These are phyloP conservation scores for Muscicapa adusta DNA, from an alignment of 2,113 vertebrate species.

Conservation along the genomic window DNA sequence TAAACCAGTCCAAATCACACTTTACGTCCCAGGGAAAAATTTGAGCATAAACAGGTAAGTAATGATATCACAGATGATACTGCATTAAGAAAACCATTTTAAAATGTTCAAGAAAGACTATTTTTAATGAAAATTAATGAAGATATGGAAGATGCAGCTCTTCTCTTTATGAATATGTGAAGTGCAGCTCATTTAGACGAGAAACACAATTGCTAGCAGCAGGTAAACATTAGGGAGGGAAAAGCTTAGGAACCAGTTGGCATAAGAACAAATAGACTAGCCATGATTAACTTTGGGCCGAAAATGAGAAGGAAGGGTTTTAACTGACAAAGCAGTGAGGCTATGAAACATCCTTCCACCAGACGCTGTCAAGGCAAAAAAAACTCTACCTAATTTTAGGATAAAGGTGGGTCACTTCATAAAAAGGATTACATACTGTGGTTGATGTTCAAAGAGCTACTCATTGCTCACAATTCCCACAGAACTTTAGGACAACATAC, in stretches of 20 bases:
- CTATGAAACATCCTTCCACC: constrained; percentile 53
- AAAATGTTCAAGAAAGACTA: neutral
- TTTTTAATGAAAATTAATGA: neutral
- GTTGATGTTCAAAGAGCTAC: constrained; percentile 10
- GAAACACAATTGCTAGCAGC: constrained; percentile 15
- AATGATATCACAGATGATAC: neutral
- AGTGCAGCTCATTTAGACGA: neutral
- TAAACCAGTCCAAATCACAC: neutral
- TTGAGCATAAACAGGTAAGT: neutral
- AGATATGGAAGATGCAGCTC: neutral
- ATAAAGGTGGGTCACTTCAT: constrained; percentile 44
- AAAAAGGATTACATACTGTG: neutral
- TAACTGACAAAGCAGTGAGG: constrained; percentile 51
- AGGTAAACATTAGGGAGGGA: constrained; percentile 23
- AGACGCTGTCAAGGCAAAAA: constrained; percentile 26
- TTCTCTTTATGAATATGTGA: neutral
- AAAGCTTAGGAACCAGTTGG: constrained; percentile 22
- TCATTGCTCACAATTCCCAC: neutral
- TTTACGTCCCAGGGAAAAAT: neutral
- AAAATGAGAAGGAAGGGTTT: constrained; percentile 54
- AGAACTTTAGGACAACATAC: neutral
- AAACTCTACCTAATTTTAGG: constrained; percentile 17
- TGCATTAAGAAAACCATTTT: neutral
- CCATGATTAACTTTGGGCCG: constrained; percentile 44
- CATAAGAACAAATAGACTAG: constrained; percentile 55